Base-by-base conservation (phyloP, 1,140 invertebrate species). In the Macrosteles quadrilineatus region DNA sequence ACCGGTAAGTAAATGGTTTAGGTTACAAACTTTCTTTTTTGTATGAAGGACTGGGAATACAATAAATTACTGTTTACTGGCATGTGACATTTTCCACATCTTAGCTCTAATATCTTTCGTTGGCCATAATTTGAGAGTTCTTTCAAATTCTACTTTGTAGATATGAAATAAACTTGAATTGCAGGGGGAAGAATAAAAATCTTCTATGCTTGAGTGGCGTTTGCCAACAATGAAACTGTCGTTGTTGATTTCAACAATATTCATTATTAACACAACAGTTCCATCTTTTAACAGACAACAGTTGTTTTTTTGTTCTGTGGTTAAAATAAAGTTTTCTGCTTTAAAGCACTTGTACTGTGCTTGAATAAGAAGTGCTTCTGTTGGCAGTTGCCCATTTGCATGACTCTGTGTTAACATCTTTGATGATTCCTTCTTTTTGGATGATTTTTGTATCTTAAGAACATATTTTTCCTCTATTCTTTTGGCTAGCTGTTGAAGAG, bases 401-500 rank as follows among this genome's bases (percentile, higher is more conserved):
- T 62, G 57, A 23, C 27, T 9, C 17, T 43, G 19, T 25, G 19
- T n/a, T 31, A 62, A 62, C 27, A 23, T 25, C 19, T 62, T 21
- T 4, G 57, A 31, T 29, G 31, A 4, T 21, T 25, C 31, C 27
- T 62, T 25, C 19, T 21, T 29, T 11, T 11, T 19, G 19, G 9
- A 17, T 43, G 9, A 11, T 17, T 62, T 62, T n/a, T 62, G 3
- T 4, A 23, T 31, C 27, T n/a, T 29, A 23, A 62, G n/a, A n/a
- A n/a, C 27, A 62, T 4, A 29, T 17, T 23, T 62, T 31, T 62
- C 57, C 14, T 62, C 57, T n/a, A 21, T n/a, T 31, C 57, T 62
- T 29, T 62, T 62, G n/a, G 57, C 57, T n/a, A 62, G 27, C 27
- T 62, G 57, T 31, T 62, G 57, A 29, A 62, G 57, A 31, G 57